Evolutionary conservation across 2,888 invertebrate genomes (phyloP), one percentile per base, ranked within the genome.

Genomic region (Trichacis sp.): DNA sequence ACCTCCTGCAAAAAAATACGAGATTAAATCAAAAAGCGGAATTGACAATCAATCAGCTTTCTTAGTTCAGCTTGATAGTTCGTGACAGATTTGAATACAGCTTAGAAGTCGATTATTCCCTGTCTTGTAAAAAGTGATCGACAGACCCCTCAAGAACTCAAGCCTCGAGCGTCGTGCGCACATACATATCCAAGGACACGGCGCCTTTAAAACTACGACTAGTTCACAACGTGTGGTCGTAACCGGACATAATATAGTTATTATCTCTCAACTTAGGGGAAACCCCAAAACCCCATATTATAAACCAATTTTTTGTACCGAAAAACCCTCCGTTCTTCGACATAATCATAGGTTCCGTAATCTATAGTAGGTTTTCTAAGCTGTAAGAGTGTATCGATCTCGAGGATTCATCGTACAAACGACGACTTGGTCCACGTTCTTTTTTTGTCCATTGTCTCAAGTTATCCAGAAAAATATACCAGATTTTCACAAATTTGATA

Each of bases 301-400:
- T 83, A 82, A 83, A 83, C 81, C 83, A 83, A 83, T 83, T 83
- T 83, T 82, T 82, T 72, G 78, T 74, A 73, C 77, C 78, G 77
- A 81, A 83, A 82, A 82, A 79, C 79, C 76, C 78, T 80, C 76
- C 78, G 78, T 77, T 76, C 78, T 72, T 70, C 72, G 70, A 68
- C 77, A 74, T 83, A 83, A 83, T 83, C 83, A 83, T 82, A 83
- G 81, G 78, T 75, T 77, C 77, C 75, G 77, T 83, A 82, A 83
- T 83, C 81, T 81, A 81, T 82, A 81, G 80, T 83, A 82, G 81
- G 81, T 83, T 83, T 83, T 83, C 80, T 82, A 78, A 78, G 75
- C 77, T 50, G 75, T 68, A 72, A 56, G 74, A 73, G 62, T 64
- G 68, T 64, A 65, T 52, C 67, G 45, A 49, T 42, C 42, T 20